Conservation (phyloP, 2,888 invertebrate species). For the Patella ulyssiponensis region DNA sequence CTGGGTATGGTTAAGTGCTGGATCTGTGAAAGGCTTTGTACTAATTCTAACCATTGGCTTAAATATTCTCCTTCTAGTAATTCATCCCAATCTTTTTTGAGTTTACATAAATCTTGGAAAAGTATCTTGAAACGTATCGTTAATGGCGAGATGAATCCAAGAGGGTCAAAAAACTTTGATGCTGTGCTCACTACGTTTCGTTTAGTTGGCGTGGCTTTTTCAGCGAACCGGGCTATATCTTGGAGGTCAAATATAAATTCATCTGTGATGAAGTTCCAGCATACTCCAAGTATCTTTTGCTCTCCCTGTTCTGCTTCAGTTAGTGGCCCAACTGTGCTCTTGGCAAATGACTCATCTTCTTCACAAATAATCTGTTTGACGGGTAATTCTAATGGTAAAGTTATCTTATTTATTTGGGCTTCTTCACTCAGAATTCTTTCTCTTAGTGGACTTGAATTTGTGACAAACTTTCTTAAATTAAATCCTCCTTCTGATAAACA, state of each 20-base stretch:
- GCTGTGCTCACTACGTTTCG: not conserved
- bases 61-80: not conserved
- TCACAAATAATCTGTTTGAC: not conserved
- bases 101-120: constrained; percentile 4
- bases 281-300: not conserved
- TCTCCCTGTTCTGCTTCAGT: not conserved
- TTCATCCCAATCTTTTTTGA: not conserved
- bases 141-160: constrained; percentile 1
- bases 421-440: not conserved
- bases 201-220: not conserved
- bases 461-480: not conserved
- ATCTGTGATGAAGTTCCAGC: not conserved
- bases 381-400: not conserved
- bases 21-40: not conserved
- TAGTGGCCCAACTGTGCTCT: not conserved
- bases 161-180: constrained; percentile 1
- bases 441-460: not conserved
- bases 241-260: constrained; percentile 8
- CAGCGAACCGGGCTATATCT: not conserved
- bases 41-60: not conserved
- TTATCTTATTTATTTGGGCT: not conserved
- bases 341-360: not conserved
- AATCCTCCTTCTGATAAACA: not conserved
- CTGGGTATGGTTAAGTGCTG: not conserved
- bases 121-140: not conserved